Evolutionary conservation across 2,888 invertebrate genomes (phyloP).

Genomic region (Mythimna lalbum): DNA sequence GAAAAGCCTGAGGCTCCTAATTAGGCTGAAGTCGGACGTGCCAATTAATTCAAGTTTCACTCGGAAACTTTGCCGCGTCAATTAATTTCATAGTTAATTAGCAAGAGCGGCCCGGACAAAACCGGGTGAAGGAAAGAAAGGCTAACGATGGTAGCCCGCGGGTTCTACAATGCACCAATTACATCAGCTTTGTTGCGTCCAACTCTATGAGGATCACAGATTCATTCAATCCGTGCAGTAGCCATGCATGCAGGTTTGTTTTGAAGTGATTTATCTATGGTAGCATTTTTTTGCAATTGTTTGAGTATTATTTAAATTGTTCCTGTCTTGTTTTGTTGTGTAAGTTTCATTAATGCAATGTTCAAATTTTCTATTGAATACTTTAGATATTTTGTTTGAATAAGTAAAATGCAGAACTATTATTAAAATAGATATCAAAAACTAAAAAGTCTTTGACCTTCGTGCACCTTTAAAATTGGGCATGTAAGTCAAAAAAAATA

Average conservation of each 20-base stretch:
- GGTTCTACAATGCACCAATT: constrained; percentile 88
- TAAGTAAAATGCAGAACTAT: neutral
- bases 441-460: neutral
- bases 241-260: constrained; percentile 14
- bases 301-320: neutral
- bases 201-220: constrained; percentile 74
- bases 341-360: no score
- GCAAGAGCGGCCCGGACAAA: constrained; percentile 85
- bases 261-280: neutral
- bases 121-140: constrained; percentile 88
- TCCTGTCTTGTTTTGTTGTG: no score
- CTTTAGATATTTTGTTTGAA: no score
- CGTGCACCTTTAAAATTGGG: neutral
- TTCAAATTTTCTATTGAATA: no score
- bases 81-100: constrained; percentile 91
- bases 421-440: neutral
- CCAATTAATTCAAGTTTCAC: constrained; percentile 91
- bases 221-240: constrained; percentile 70
- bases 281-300: neutral
- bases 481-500: neutral
- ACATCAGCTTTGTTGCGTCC: constrained; percentile 82
- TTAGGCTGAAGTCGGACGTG: constrained; percentile 90
- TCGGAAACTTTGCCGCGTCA: constrained; percentile 90
- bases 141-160: constrained; percentile 87
- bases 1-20: constrained; percentile 90